phyloP scores from a whole-genome alignment of 1,140 invertebrate genomes.

The Meloidogyne floridensis region DNA sequence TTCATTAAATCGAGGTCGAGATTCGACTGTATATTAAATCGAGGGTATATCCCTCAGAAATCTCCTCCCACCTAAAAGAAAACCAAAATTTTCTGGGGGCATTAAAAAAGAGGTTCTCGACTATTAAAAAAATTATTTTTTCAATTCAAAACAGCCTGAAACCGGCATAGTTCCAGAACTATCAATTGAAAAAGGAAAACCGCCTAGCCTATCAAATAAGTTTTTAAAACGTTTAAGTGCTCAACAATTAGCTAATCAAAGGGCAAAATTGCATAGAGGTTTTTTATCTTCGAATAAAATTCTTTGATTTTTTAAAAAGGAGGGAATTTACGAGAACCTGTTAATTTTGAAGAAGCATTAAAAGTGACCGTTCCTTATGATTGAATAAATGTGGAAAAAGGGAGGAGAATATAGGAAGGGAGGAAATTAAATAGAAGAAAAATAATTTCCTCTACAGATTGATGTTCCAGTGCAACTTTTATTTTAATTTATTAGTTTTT shows the following conservation, averaged over 20 bases:
- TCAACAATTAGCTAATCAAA: slow-evolving; percentile 18
- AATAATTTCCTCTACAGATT: too few relatives aligned
- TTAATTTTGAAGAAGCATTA: slow-evolving; percentile 38
- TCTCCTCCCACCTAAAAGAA: too few relatives aligned
- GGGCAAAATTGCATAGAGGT: slow-evolving; percentile 30
- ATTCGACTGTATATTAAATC: too few relatives aligned
- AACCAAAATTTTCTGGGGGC: too few relatives aligned
- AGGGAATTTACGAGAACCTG: slow-evolving; percentile 21
- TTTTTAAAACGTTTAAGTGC: slow-evolving; percentile 31
- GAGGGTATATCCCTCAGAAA: too few relatives aligned
- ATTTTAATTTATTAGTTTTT: too few relatives aligned
- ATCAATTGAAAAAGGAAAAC: slow-evolving; percentile 21
- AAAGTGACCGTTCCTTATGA: slow-evolving; percentile 38
- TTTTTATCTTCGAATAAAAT: too few relatives aligned
- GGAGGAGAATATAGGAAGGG: background rate
- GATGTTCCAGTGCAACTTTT: too few relatives aligned
- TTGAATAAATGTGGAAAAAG: background rate
- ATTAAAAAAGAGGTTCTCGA: background rate
- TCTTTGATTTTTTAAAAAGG: background rate
- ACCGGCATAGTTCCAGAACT: slow-evolving; percentile 17
- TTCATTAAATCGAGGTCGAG: too few relatives aligned
- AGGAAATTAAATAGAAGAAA: too few relatives aligned
- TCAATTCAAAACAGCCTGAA: background rate
- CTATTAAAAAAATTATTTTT: background rate
- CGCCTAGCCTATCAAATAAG: slow-evolving; percentile 15